Percentiles rank a stretch among this genome's conserved stretches.
Evolutionary conservation across 2,797 vertebrate genomes (phyloP).

Genomic region (Telmatherina bonti): DNA sequence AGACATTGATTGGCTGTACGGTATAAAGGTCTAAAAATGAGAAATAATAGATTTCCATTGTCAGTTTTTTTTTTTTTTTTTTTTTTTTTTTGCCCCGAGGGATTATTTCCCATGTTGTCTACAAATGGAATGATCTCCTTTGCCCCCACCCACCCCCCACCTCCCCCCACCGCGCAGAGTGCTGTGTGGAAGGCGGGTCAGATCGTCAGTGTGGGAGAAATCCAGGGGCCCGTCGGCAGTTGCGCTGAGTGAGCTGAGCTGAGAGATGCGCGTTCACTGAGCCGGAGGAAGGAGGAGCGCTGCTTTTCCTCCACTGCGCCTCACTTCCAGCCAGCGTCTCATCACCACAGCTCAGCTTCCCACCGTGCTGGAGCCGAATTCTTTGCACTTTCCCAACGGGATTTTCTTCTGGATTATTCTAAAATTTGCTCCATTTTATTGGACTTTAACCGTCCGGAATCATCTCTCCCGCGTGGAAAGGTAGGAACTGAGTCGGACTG

Average conservation of each 20-base stretch:
- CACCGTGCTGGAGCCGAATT: conserved; percentile 6
- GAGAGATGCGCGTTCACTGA: conserved; percentile 77
- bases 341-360: conserved; percentile 55
- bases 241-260: conserved; percentile 84
- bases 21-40: conserved; percentile 18
- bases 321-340: conserved; percentile 62
- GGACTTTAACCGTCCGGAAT: conserved; percentile 36
- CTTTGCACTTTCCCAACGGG: conserved; percentile 36
- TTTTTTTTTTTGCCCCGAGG: conserved; percentile 51
- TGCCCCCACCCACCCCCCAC: background rate
- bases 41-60: conserved; percentile 38
- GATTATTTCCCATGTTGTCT: conserved; percentile 33
- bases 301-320: conserved; percentile 60
- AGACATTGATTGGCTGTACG: background rate
- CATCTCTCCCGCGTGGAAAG: conserved; percentile 49
- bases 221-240: conserved; percentile 83
- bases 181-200: conserved; percentile 85
- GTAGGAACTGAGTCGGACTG: conserved; percentile 61
- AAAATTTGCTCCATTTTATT: conserved; percentile 31
- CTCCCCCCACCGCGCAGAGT: conserved; percentile 19
- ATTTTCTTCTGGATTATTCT: conserved; percentile 68
- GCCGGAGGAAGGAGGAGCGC: conserved; percentile 59
- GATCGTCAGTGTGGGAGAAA: conserved; percentile 82
- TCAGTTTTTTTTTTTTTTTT: too few species aligned
- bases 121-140: conserved; percentile 23